A percentile compares a stretch with the other conserved stretches of the same genome.
Conservation (phyloP, 2,888 invertebrate species). For the Falcaria lacertinaria region DNA sequence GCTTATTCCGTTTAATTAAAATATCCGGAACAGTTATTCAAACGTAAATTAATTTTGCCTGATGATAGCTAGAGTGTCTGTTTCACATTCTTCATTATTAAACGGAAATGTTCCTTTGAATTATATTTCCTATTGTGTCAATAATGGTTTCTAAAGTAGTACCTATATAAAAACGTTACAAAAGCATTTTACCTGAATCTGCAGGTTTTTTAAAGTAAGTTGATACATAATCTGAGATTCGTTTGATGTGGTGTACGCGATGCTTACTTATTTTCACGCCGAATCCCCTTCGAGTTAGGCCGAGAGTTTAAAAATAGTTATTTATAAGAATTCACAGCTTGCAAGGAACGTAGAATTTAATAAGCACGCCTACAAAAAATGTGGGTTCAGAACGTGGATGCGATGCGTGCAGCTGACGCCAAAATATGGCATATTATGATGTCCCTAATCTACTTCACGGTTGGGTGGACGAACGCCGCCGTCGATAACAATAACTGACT, state of each 20-base stretch:
- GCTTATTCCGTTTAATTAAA: not conserved
- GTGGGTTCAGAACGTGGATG: conserved; percentile 42
- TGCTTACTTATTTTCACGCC: no score
- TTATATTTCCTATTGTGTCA: no score
- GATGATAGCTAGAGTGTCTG: not conserved
- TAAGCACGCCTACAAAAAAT: conserved; percentile 47
- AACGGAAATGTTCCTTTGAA: not conserved
- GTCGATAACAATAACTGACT: conserved; percentile 78
- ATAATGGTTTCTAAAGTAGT: no score
- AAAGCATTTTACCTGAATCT: no score
- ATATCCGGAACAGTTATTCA: not conserved
- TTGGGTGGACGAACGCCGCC: conserved; percentile 59
- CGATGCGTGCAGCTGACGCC: conserved; percentile 75
- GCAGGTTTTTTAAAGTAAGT: no score
- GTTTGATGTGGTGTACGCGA: no score
- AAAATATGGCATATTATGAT: conserved; percentile 74
- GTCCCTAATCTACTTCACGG: conserved; percentile 78
- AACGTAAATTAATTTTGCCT: not conserved
- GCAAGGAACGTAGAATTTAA: conserved; percentile 32
- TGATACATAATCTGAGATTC: no score
- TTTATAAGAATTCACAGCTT: conserved; percentile 9
- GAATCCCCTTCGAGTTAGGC: no score
- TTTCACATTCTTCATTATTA: not conserved
- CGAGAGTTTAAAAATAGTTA: no score
- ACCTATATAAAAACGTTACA: no score